phyloP scores from a whole-genome alignment of 1,140 invertebrate species.

The Drosophila nasuta region DNA sequence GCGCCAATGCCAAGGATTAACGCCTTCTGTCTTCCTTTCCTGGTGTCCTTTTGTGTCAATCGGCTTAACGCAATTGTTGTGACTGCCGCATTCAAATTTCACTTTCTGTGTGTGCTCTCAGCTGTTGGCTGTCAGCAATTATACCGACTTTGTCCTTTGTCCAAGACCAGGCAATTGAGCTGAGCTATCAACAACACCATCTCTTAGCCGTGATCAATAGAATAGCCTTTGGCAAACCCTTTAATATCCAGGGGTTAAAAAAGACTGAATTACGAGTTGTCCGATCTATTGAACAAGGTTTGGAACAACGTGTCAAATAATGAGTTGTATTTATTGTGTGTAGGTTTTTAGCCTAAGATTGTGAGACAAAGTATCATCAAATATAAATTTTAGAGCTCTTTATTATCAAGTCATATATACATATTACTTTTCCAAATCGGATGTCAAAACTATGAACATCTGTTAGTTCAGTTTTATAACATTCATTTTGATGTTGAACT shows the following conservation, averaged over 20 bases:
- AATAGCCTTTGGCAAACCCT: not conserved
- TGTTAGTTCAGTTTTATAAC: too few species aligned
- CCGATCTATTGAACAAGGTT: too few species aligned
- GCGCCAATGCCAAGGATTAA: slow-evolving; percentile 35
- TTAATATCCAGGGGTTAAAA: not conserved
- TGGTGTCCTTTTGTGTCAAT: slow-evolving; percentile 35
- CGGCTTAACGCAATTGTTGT: slow-evolving; percentile 58
- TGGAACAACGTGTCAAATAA: too few species aligned
- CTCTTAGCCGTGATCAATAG: not conserved
- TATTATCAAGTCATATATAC: too few species aligned
- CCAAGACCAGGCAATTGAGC: not conserved
- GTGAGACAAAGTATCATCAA: too few species aligned
- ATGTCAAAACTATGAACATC: too few species aligned
- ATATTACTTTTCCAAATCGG: too few species aligned
- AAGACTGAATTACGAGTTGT: not conserved
- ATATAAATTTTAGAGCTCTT: too few species aligned
- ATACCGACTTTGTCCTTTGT: not conserved
- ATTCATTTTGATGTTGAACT: too few species aligned
- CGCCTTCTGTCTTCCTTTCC: slow-evolving; percentile 30
- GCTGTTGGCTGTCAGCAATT: slow-evolving; percentile 20
- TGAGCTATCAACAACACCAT: not conserved
- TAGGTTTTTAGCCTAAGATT: too few species aligned
- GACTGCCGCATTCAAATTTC: slow-evolving; percentile 50
- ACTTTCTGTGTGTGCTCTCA: not conserved
- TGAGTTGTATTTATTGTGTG: too few species aligned